phyloP scores from a whole-genome alignment of 2,113 vertebrate species.

The Cololabis saira region DNA sequence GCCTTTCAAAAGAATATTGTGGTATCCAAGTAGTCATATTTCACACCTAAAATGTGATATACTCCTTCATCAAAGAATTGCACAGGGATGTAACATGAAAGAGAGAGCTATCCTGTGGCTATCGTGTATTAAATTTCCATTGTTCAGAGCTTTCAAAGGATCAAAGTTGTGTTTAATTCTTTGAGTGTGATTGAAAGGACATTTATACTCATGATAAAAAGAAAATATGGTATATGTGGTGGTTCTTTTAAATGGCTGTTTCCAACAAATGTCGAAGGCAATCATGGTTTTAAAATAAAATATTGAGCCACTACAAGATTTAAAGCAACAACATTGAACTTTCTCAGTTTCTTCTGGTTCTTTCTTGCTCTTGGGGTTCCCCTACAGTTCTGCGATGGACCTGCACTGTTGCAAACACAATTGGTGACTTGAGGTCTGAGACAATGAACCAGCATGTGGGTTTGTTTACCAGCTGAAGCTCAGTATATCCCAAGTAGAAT shows the following conservation, averaged over 20 bases:
- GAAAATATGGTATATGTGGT: neutral
- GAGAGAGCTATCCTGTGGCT: conserved; percentile 56
- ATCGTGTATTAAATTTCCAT: conserved; percentile 49
- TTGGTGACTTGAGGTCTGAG: too few species aligned
- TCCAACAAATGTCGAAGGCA: neutral
- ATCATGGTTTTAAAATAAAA: neutral
- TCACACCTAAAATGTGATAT: conserved; percentile 57
- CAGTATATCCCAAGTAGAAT: too few species aligned
- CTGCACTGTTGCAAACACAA: too few species aligned
- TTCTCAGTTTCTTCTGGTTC: too few species aligned
- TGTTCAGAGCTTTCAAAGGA: conserved; percentile 31
- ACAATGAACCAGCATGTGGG: too few species aligned
- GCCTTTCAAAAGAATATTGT: conserved; percentile 53
- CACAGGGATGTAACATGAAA: conserved; percentile 48
- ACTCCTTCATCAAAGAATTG: conserved; percentile 36
- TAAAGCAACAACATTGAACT: neutral
- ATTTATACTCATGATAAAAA: conserved; percentile 15
- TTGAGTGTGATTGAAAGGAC: conserved; percentile 38
- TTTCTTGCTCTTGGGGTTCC: too few species aligned
- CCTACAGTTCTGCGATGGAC: too few species aligned
- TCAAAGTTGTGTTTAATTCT: conserved; percentile 38
- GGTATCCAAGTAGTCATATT: conserved; percentile 44
- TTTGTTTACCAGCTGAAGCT: too few species aligned
- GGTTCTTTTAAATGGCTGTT: neutral
- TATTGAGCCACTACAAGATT: too few species aligned